A percentile compares a stretch with the other conserved stretches of the same genome.
Conservation (phyloP, 2,113 vertebrate species). For the Crotalus horridus region DNA sequence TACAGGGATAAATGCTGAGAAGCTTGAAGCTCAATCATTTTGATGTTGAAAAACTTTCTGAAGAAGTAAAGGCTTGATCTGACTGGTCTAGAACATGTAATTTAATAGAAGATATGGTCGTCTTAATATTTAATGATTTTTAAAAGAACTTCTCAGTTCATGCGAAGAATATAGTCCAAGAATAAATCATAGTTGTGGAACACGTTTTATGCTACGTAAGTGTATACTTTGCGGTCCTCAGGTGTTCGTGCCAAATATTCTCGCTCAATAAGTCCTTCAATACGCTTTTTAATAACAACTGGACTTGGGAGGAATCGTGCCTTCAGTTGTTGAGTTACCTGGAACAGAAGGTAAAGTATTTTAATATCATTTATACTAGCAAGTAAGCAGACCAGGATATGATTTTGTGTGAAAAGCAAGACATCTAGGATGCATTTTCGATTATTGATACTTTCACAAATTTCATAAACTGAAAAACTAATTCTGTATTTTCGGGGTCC, state of each 20-base stretch:
- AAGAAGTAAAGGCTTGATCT: slow-evolving; percentile 86
- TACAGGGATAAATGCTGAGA: slow-evolving; percentile 89
- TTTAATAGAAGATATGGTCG: slow-evolving; percentile 82
- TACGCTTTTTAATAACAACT: slow-evolving; percentile 98
- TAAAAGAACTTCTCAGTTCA: slow-evolving; percentile 95
- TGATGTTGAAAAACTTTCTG: slow-evolving; percentile 85
- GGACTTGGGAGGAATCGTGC: slow-evolving; percentile 95
- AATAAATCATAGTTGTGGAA: slow-evolving; percentile 75
- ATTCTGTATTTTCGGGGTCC: neutral
- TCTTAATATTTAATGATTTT: slow-evolving; percentile 80
- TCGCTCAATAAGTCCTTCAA: slow-evolving; percentile 99
- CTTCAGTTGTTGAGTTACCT: slow-evolving; percentile 97
- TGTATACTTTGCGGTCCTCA: slow-evolving; percentile 98
- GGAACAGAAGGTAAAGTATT: slow-evolving; percentile 27
- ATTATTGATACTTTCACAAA: neutral
- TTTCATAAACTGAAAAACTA: neutral
- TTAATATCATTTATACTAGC: neutral
- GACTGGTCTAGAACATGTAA: slow-evolving; percentile 88
- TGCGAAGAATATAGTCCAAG: slow-evolving; percentile 88
- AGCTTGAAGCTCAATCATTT: slow-evolving; percentile 89
- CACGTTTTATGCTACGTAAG: slow-evolving; percentile 92
- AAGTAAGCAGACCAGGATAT: neutral
- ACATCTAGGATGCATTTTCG: neutral
- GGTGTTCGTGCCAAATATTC: slow-evolving; percentile 98
- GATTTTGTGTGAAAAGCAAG: neutral